Conservation (phyloP, 2,113 vertebrate species). For the Scytalopus superciliaris region DNA sequence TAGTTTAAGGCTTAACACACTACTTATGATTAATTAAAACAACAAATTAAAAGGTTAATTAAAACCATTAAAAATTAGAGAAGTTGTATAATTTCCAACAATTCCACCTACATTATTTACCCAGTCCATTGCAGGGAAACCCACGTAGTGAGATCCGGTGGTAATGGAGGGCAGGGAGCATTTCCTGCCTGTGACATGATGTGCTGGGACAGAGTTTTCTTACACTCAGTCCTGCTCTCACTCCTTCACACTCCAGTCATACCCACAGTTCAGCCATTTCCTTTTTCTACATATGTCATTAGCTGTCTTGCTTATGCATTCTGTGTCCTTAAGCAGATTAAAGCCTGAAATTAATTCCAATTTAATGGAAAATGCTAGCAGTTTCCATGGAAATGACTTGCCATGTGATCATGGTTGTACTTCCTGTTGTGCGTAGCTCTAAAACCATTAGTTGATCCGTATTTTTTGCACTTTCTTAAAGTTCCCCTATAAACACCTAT, state of each 20-base stretch:
- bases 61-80: background rate
- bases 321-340: background rate
- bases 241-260: background rate
- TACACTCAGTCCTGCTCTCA: accelerated
- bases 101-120: background rate
- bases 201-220: background rate
- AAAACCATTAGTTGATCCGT: background rate
- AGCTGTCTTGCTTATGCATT: background rate
- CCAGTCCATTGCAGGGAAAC: background rate
- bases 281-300: background rate
- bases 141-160: background rate
- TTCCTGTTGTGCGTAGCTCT: background rate
- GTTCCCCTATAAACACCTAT: background rate
- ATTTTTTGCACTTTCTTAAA: background rate
- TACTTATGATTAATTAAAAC: background rate
- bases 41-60: background rate
- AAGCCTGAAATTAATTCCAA: background rate
- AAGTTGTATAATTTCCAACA: background rate
- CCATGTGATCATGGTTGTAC: background rate
- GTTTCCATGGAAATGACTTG: background rate
- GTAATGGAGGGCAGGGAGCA: background rate
- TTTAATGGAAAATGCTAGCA: background rate
- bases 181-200: background rate
- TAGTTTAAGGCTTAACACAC: background rate
- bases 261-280: background rate